Percentiles rank a stretch among this genome's conserved stretches.
phyloP scores from a whole-genome alignment of 2,797 vertebrate species.

The Austrolebias charrua region DNA sequence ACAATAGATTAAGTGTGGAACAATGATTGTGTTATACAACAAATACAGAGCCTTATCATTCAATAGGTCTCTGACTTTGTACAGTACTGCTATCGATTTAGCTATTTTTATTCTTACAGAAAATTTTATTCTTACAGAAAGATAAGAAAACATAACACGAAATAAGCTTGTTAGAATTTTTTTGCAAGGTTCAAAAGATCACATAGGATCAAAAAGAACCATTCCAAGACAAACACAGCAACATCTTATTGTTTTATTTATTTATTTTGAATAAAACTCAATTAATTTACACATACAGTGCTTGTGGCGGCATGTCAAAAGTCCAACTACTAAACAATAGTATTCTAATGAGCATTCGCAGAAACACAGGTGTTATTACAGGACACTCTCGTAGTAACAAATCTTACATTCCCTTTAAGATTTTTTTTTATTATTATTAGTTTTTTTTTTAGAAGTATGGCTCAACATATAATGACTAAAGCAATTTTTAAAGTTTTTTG shows the following conservation, averaged over 20 bases:
- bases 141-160: background rate
- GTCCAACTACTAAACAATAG: background rate
- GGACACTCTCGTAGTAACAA: background rate
- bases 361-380: background rate
- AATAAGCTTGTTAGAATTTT: background rate
- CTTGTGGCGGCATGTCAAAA: background rate
- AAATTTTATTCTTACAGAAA: no score
- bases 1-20: no score
- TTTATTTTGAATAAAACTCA: background rate
- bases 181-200: no score
- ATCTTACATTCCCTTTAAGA: background rate
- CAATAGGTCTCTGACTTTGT: no score
- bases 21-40: no score
- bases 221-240: background rate
- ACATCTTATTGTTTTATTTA: background rate
- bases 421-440: no score
- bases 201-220: background rate
- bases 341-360: background rate
- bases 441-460: background rate
- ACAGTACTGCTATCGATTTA: no score
- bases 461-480: background rate
- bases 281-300: background rate
- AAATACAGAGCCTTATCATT: no score
- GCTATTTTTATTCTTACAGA: no score
- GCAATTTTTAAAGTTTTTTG: constrained; percentile 1